Percentiles rank a stretch among this genome's conserved stretches.
phyloP scores from a whole-genome alignment of 2,113 vertebrate genomes.

The Scortum barcoo region DNA sequence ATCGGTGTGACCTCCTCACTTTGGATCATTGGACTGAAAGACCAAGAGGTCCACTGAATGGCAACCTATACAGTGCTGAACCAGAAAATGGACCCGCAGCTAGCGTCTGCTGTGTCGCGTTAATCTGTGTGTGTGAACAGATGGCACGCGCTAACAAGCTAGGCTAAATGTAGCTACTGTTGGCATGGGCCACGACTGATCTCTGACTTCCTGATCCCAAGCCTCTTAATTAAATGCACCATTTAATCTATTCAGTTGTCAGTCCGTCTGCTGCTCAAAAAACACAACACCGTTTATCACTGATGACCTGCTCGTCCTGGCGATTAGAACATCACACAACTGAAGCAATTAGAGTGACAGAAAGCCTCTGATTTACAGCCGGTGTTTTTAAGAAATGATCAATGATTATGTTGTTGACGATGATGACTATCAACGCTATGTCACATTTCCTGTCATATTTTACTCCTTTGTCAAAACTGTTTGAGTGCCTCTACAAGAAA shows the following conservation, averaged over 20 bases:
- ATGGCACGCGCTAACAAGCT: slow-evolving; percentile 77
- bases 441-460: background rate
- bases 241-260: slow-evolving; percentile 76
- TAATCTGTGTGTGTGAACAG: slow-evolving; percentile 79
- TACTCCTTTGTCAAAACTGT: background rate
- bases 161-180: slow-evolving; percentile 78
- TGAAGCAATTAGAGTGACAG: slow-evolving; percentile 6
- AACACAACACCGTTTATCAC: slow-evolving; percentile 43
- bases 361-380: background rate
- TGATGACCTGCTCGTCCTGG: slow-evolving; percentile 27
- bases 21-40: background rate
- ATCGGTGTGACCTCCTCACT: background rate
- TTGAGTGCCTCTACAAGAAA: background rate
- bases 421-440: background rate
- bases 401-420: background rate
- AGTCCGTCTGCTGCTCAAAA: slow-evolving; percentile 50
- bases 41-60: background rate
- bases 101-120: slow-evolving; percentile 41
- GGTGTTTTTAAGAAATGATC: background rate
- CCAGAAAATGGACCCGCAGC: slow-evolving; percentile 14
- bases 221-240: slow-evolving; percentile 81
- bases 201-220: slow-evolving; percentile 76
- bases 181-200: slow-evolving; percentile 72
- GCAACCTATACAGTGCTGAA: slow-evolving; percentile 23
- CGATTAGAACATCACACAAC: background rate